phyloP scores from a whole-genome alignment of 2,888 invertebrate species.

The Euplagia quadripunctaria region DNA sequence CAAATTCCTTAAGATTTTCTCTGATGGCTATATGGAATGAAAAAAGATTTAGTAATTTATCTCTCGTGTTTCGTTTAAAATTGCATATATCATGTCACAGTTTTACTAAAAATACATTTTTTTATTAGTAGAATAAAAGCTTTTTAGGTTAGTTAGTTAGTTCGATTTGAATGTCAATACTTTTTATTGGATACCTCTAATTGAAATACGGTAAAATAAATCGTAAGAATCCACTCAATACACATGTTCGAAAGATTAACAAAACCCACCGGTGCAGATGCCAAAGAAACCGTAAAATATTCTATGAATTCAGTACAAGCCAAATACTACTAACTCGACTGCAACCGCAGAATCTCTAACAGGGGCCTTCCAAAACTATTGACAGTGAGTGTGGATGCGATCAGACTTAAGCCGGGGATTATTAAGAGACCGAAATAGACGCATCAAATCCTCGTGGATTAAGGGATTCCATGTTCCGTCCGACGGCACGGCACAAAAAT shows the following conservation, averaged over 20 bases:
- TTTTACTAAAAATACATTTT: slow-evolving; percentile 20
- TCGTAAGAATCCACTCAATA: slow-evolving; percentile 61
- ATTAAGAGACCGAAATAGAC: slow-evolving; percentile 87
- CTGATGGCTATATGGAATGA: slow-evolving; percentile 32
- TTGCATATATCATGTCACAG: slow-evolving; percentile 44
- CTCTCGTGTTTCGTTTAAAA: slow-evolving; percentile 49
- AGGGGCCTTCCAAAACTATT: slow-evolving; percentile 85
- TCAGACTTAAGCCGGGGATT: slow-evolving; percentile 86
- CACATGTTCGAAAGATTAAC: slow-evolving; percentile 75
- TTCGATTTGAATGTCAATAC: not conserved
- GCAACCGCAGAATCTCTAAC: slow-evolving; percentile 84
- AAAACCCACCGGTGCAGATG: slow-evolving; percentile 63
- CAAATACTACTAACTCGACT: slow-evolving; percentile 77
- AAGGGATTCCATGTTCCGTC: slow-evolving; percentile 86
- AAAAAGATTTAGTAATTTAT: slow-evolving; percentile 48
- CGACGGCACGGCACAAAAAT: slow-evolving; percentile 85
- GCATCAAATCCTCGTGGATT: slow-evolving; percentile 85
- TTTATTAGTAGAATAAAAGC: slow-evolving; percentile 19
- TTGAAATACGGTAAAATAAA: slow-evolving; percentile 37
- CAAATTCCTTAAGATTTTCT: slow-evolving; percentile 45
- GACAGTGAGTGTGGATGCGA: slow-evolving; percentile 87
- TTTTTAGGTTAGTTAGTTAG: slow-evolving; percentile 19
- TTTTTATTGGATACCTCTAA: slow-evolving; percentile 20
- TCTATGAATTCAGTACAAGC: slow-evolving; percentile 75
- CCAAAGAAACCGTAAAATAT: slow-evolving; percentile 82